Base-by-base conservation (phyloP, 2,888 invertebrate species). In the Leptarthrus brevirostris region DNA sequence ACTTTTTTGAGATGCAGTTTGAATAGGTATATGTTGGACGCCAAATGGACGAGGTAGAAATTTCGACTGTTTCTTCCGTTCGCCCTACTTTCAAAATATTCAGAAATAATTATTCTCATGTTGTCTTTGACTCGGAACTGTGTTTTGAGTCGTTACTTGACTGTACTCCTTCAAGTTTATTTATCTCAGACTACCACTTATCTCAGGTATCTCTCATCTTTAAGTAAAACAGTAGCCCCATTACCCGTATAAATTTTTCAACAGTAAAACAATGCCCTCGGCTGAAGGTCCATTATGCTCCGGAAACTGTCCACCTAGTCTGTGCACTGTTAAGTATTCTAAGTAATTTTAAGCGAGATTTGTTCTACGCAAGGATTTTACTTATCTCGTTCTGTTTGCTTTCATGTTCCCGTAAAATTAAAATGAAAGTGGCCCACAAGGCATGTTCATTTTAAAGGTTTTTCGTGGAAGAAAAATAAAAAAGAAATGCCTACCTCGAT, bases 211-310 rank as follows among this genome's bases (percentile, higher is more conserved):
- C 36, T 36, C 22, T 20, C 36, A 16, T 58, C 58, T 34, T 58
- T 58, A 58, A 40, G 40, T 58, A 36, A 20, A 58, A 20, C 58
- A 36, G 58, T 16, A 20, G 2, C 2, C 58, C 36, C 58, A 58
- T 58, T 58, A 36, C n/a, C 58, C 18, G 18, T 22, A 58, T 58
- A 58, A 16, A 58, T 34, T 36, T 58, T 58, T 36, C 58, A 58
- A 36, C 36, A 58, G 34, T 12, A 36, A 14, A 34, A 34, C 16
- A 18, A 36, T 36, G 10, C 20, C 3, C 36, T 49, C 36, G 4
- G 18, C 58, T 58, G 18, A 20, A 34, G n/a, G 30, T 16, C 30
- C 30, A 26, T 56, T 26, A 56, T 30, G 30, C 30, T 30, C 4
- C n/a, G n/a, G n/a, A n/a, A 30, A 30, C 30, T 30, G 30, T 30